These are phyloP conservation scores for Muschampia plurimacula DNA, from an alignment of 2,888 invertebrate genomes.

Conservation along the genomic window DNA sequence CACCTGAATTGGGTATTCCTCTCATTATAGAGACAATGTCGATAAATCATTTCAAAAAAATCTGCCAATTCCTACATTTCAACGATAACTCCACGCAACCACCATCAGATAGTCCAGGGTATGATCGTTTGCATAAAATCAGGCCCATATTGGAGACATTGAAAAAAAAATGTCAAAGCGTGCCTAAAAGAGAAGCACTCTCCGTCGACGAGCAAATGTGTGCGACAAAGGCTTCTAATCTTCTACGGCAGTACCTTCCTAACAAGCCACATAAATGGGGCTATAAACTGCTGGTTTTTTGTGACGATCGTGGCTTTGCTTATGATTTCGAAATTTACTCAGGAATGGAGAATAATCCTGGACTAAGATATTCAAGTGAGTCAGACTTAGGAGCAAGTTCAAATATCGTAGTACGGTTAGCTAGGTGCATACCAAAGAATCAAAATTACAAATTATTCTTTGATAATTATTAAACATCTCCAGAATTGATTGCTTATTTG, in stretches of 20 bases:
- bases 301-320: not conserved
- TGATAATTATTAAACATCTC: constrained; percentile 42
- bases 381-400: constrained; percentile 18
- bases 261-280: not conserved
- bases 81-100: too few relatives aligned
- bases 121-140: too few relatives aligned
- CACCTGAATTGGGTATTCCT: too few relatives aligned
- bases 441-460: constrained; percentile 42
- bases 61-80: too few relatives aligned
- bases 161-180: not conserved
- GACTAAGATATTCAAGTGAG: not conserved
- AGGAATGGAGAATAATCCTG: not conserved
- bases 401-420: constrained; percentile 13
- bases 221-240: too few relatives aligned
- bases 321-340: not conserved
- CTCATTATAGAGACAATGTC: too few relatives aligned
- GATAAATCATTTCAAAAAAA: too few relatives aligned
- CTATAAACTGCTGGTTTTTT: not conserved
- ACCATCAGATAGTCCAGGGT: too few relatives aligned
- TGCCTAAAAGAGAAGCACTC: too few relatives aligned
- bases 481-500: constrained; percentile 42
- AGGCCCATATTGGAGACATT: too few relatives aligned
- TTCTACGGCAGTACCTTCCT: too few relatives aligned
- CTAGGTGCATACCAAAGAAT: constrained; percentile 19
- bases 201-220: too few relatives aligned